A percentile compares a stretch with the other conserved stretches of the same genome.
phyloP scores from a whole-genome alignment of 1,140 invertebrate genomes.

The Gryon sp. region DNA sequence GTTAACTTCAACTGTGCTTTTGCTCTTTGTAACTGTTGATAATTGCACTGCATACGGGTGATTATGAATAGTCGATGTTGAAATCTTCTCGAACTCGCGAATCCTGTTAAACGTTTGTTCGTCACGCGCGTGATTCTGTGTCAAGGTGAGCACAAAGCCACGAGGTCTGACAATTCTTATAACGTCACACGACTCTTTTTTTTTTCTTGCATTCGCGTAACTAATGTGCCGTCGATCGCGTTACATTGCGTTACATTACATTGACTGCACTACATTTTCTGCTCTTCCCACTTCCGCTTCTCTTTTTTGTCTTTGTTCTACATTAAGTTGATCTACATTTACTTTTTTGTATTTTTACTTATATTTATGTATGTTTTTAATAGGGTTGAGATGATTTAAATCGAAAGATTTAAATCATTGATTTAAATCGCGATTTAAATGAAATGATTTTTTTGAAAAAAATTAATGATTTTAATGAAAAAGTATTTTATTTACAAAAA shows the following conservation, averaged over 20 bases:
- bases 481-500: too few species aligned
- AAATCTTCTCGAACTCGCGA: constrained; percentile 25
- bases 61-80: constrained; percentile 35
- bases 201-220: background rate
- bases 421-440: too few species aligned
- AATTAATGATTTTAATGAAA: too few species aligned
- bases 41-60: constrained; percentile 22
- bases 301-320: background rate
- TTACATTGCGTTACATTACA: background rate
- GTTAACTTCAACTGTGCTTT: too few species aligned
- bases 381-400: too few species aligned
- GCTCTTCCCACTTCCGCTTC: constrained; percentile 6
- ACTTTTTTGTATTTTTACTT: constrained; percentile 1
- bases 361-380: too few species aligned
- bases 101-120: constrained; percentile 27
- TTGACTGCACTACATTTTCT: background rate
- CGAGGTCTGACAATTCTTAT: constrained; percentile 15
- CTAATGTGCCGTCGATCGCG: too few species aligned
- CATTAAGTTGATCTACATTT: constrained; percentile 22
- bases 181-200: too few species aligned
- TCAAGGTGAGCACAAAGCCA: constrained; percentile 37
- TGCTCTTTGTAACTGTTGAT: constrained; percentile 26
- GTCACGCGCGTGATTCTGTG: constrained; percentile 27
- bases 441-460: too few species aligned
- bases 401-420: too few species aligned